Percentiles rank a stretch among this genome's conserved stretches.
Evolutionary conservation across 2,113 vertebrate species (phyloP).

Genomic region (Corythoichthys haematopterus): DNA sequence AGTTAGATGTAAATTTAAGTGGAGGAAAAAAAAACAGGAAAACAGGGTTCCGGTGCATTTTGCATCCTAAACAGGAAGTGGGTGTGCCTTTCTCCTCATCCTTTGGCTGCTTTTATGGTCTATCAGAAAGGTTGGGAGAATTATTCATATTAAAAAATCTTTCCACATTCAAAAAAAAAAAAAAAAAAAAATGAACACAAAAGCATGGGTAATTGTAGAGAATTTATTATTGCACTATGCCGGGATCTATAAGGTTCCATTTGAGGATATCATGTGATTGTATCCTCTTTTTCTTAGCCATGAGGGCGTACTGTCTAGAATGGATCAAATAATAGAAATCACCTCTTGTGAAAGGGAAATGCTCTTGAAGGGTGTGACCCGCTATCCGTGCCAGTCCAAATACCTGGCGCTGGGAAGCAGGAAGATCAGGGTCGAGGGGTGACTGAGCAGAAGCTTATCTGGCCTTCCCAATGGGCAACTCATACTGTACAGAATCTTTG

Average conservation of each 20-base stretch:
- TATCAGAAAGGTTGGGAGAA: not conserved
- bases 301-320: not conserved
- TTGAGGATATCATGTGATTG: not conserved
- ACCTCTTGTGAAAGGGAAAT: constrained; percentile 59
- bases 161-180: not conserved
- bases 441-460: constrained; percentile 65
- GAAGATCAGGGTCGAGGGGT: constrained; percentile 63
- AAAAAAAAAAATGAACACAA: not conserved
- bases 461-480: constrained; percentile 45
- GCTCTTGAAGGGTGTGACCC: constrained; percentile 58
- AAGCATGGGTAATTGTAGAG: not conserved
- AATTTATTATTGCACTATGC: not conserved
- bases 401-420: constrained; percentile 69
- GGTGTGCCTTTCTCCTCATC: not conserved
- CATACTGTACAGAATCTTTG: constrained; percentile 31
- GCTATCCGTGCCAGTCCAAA: constrained; percentile 63
- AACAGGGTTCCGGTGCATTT: no score
- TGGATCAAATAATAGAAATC: constrained; percentile 44
- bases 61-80: not conserved
- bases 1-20: no score
- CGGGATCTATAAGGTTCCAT: not conserved
- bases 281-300: not conserved
- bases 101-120: not conserved
- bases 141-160: not conserved
- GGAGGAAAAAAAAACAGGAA: no score